Evolutionary conservation across 2,113 vertebrate genomes (phyloP), one percentile per base, ranked within the genome.

Genomic region (Rhinolophus sinicus): DNA sequence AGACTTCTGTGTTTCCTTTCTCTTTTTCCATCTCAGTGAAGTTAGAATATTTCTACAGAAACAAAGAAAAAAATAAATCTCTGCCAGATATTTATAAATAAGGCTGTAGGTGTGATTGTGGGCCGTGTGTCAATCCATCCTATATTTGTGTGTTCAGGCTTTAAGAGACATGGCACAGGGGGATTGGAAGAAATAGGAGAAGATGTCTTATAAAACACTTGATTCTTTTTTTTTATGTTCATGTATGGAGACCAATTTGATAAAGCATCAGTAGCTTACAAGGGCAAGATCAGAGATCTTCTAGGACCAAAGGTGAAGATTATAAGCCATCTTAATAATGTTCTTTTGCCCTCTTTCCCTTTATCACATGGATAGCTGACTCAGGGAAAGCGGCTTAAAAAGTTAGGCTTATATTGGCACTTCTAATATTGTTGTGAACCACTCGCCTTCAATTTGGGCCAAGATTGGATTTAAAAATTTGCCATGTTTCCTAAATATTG

Each of bases 391-490:
- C 28, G 8, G 5, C 15, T 73, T 77, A 38, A 6, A 2, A 62
- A 88, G 19, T n/a, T 28, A 24, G 19, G 72, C 13, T 56, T 4
- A 16, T 35, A 35, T 15, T 62, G n/a, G 6, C 4, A 80, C 18
- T 95, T 84, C 3, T 50, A 24, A 87, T 22, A 47, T 7, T 44
- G 2, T 28, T 72, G 28, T n/a, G 28, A 87, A 84, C 3, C 1
- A 3, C 40, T 38, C 1, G 0, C 21, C 18, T 12, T 13, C 35
- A 58, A 9, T 35, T 24, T 64, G 18, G 56, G 8, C 21, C 2
- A 92, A 28, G 12, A 13, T 65, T 78, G 22, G 16, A 38, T 86
- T 82, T 82, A 78, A 38, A 94, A 75, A 0, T 50, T 91, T 58
- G 12, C 14, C 4, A 12, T 52, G 77, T 69, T 81, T 3, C 8